phyloP scores from a whole-genome alignment of 2,888 invertebrate genomes.

The Phortica okadai region DNA sequence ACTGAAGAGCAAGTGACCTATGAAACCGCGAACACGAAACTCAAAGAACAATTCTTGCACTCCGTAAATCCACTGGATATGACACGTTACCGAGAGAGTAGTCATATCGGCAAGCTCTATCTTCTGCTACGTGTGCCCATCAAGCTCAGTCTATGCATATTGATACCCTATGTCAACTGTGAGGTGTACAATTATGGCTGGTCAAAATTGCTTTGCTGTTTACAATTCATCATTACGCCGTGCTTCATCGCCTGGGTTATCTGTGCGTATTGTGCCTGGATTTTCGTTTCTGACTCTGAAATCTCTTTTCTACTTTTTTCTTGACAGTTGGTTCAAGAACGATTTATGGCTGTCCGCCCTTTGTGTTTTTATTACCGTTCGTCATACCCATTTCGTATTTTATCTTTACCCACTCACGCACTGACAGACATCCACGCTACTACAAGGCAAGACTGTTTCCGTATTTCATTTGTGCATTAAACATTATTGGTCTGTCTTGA shows the following conservation, averaged over 20 bases:
- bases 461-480: too few relatives aligned
- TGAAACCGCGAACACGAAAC: background rate
- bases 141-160: constrained; percentile 31
- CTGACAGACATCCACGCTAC: background rate
- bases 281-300: background rate
- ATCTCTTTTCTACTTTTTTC: background rate
- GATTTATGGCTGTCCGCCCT: background rate
- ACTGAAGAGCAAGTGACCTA: background rate
- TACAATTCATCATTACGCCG: constrained; percentile 44
- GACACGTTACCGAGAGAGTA: constrained; percentile 24
- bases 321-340: background rate
- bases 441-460: background rate
- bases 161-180: constrained; percentile 43
- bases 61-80: constrained; percentile 48
- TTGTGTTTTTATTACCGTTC: background rate
- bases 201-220: constrained; percentile 46
- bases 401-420: background rate
- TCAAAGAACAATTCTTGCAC: constrained; percentile 48
- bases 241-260: background rate
- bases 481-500: background rate
- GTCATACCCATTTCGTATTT: background rate
- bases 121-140: constrained; percentile 41
- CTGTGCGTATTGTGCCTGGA: background rate
- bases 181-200: constrained; percentile 4
- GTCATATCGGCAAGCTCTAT: constrained; percentile 43